Base-by-base conservation (phyloP, 2,113 vertebrate genomes). In the Toxotes chatareus region DNA sequence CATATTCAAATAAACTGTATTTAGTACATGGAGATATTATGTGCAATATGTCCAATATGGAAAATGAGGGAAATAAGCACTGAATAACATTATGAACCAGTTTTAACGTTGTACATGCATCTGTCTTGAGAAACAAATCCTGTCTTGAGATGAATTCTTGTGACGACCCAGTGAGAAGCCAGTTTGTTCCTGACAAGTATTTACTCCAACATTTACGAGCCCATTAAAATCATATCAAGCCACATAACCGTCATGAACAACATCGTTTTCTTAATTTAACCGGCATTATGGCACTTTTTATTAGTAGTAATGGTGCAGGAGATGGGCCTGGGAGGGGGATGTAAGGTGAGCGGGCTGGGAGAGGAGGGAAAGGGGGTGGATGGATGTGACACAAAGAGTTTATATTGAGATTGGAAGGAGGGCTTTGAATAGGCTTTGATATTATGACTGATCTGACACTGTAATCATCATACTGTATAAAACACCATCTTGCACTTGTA, bases 171-270 rank as follows among this genome's bases (percentile, higher is more conserved):
- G 62, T 36, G 34, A 61, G 69, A 73, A 62, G 59, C 67, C 67
- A 66, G 63, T 77, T 77, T 67, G 74, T 38, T 56, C 62, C 42
- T 66, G 56, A 59, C 46, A 72, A 80, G 81, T 89, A 87, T 90
- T 91, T 90, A 83, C 82, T 73, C 65, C 68, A 79, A 36, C 66
- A 76, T 87, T 90, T 84, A 89, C 6, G 61, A 86, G 69, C 53
- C 70, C 42, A 81, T 88, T 89, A 83, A 81, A 84, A 75, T 78
- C 75, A 69, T 72, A 83, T 85, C 79, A 80, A 80, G 69, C 8
- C 73, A 55, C 9, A 17, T 66, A 66, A 55, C 36, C 2, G 57
- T 44, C 75, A 27, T 74, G 64, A 88, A 75, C 60, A 80, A 71
- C 62, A 64, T 63, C 17, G 27, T 79, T 83, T 44, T 69, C 44